These are phyloP conservation scores for Apodemia zela DNA, from an alignment of 2,888 invertebrate species.

Conservation along the genomic window DNA sequence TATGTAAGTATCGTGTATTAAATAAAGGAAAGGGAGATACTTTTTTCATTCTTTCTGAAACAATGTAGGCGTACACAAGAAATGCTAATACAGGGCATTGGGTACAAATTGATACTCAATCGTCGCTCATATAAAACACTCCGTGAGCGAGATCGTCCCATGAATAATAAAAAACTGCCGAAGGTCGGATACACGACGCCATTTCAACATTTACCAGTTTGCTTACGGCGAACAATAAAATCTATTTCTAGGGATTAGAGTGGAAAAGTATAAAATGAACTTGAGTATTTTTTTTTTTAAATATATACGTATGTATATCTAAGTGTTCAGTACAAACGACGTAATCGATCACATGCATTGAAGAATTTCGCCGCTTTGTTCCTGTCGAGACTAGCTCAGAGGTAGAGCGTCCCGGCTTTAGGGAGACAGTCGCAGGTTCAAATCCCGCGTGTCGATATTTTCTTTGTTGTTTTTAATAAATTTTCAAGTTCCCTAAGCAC, in stretches of 20 bases:
- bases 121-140: constrained; percentile 81
- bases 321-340: too few species aligned
- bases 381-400: too few species aligned
- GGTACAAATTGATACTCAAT: constrained; percentile 80
- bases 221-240: constrained; percentile 40
- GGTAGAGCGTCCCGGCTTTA: too few species aligned
- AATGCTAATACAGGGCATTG: constrained; percentile 73
- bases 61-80: constrained; percentile 65
- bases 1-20: constrained; percentile 29
- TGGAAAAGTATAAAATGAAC: background rate
- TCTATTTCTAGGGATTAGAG: background rate
- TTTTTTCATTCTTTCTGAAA: constrained; percentile 41
- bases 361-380: too few species aligned
- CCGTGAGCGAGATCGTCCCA: constrained; percentile 68
- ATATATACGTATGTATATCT: too few species aligned
- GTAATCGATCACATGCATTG: too few species aligned
- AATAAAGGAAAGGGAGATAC: constrained; percentile 38
- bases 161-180: constrained; percentile 79
- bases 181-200: constrained; percentile 50
- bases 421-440: too few species aligned
- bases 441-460: too few species aligned
- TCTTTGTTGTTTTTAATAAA: too few species aligned
- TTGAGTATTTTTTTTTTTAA: constrained; percentile 18
- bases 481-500: too few species aligned
- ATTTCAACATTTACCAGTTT: constrained; percentile 37